Percentiles rank a stretch among this genome's conserved stretches.
Conservation (phyloP, 2,113 vertebrate genomes). For the Petroica traversi region DNA sequence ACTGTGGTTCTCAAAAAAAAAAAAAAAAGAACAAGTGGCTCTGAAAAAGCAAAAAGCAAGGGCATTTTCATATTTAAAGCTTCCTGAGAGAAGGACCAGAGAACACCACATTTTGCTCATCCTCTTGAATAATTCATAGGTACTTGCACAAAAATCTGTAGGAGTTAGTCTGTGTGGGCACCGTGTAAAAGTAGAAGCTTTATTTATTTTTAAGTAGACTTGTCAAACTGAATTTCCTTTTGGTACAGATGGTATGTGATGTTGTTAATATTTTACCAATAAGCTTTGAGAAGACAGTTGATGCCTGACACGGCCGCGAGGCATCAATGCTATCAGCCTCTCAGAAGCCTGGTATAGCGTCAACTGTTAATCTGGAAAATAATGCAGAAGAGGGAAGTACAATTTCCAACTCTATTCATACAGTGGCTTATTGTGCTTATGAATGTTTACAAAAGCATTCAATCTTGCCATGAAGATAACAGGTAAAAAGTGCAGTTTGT, state of each 20-base stretch:
- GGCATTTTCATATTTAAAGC: conserved; percentile 50
- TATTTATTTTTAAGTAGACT: conserved; percentile 24
- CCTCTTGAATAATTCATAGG: conserved; percentile 32
- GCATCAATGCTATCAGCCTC: background rate
- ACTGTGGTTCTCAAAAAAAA: background rate
- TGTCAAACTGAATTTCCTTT: background rate
- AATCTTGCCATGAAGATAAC: background rate
- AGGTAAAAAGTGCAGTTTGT: background rate
- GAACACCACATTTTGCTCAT: conserved; percentile 8
- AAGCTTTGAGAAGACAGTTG: background rate
- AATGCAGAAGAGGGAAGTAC: background rate
- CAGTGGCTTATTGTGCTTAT: background rate
- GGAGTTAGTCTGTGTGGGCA: background rate
- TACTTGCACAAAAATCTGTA: conserved; percentile 17
- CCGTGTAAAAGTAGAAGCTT: background rate
- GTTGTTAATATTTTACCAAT: conserved; percentile 17
- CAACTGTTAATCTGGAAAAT: background rate
- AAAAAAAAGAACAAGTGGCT: background rate
- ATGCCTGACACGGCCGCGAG: background rate
- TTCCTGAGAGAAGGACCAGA: background rate
- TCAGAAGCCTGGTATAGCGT: background rate
- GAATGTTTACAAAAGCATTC: background rate
- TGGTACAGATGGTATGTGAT: background rate
- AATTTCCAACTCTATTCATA: background rate
- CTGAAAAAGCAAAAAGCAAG: conserved; percentile 31